Evolutionary conservation across 2,113 vertebrate genomes (phyloP).

Genomic region (Ochotona curzoniae): DNA sequence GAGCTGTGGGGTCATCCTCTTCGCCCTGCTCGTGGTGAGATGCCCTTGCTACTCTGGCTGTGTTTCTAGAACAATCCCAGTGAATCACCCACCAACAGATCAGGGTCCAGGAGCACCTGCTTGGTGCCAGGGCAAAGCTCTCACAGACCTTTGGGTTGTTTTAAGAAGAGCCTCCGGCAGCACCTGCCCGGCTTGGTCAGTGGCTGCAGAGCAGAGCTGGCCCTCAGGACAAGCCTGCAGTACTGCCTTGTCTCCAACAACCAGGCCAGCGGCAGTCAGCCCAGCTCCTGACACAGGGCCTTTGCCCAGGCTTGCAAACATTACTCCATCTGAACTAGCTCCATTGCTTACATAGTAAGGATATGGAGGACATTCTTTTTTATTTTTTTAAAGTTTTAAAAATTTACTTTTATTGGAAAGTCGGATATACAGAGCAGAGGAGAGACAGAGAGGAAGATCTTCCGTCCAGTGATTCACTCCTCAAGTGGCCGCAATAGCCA

Average conservation of each 20-base stretch:
- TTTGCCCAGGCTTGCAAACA: not conserved
- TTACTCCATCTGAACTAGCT: not conserved
- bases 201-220: too few relatives aligned
- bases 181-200: not conserved
- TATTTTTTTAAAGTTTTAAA: too few relatives aligned
- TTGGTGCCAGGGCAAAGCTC: not conserved
- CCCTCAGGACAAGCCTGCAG: too few relatives aligned
- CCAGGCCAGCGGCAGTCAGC: too few relatives aligned
- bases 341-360: not conserved
- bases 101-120: rapidly evolving
- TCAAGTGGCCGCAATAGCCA: too few relatives aligned
- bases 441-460: too few relatives aligned
- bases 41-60: rapidly evolving
- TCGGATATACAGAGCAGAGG: too few relatives aligned
- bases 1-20: conserved; percentile 96
- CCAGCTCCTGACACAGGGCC: not conserved
- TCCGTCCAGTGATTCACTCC: too few relatives aligned
- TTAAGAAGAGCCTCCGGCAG: not conserved
- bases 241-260: not conserved
- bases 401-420: too few relatives aligned
- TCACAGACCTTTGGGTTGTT: too few relatives aligned
- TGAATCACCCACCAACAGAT: too few relatives aligned
- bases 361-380: not conserved
- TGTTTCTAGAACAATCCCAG: not conserved
- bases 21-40: conserved; percentile 93